Evolutionary conservation across 1,140 invertebrate genomes (phyloP).

Genomic region (Drosophila tropicalis): DNA sequence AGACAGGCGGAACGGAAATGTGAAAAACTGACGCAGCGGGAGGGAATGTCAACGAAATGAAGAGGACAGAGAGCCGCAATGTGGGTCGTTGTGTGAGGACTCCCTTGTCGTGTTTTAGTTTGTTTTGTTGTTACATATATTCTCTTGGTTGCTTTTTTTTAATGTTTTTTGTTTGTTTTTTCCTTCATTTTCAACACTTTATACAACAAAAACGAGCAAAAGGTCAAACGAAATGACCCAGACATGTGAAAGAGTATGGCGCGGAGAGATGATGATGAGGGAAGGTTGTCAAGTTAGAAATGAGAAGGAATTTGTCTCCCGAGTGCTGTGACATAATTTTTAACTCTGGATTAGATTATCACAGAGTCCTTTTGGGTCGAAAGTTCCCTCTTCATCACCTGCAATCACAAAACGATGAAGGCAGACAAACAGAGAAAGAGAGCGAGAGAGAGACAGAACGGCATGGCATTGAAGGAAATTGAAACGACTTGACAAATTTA

Average conservation of each 20-base stretch:
- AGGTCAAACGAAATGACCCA: slow-evolving; percentile 43
- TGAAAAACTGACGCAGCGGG: slow-evolving; percentile 35
- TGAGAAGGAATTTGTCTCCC: slow-evolving; percentile 7
- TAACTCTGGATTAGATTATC: slow-evolving; percentile 13
- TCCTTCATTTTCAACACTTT: slow-evolving; percentile 37
- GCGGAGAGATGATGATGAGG: background rate
- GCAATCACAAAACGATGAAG: background rate
- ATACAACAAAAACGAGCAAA: slow-evolving; percentile 28
- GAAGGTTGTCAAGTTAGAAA: slow-evolving; percentile 12
- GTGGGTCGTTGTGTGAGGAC: slow-evolving; percentile 33
- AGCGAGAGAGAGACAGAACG: too few species aligned
- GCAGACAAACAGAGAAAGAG: background rate
- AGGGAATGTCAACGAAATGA: slow-evolving; percentile 39
- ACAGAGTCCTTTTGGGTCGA: slow-evolving; percentile 8
- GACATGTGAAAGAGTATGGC: slow-evolving; percentile 5
- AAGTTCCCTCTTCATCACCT: slow-evolving; percentile 28
- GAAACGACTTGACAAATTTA: background rate
- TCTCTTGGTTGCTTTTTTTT: background rate
- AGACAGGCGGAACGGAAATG: slow-evolving; percentile 29
- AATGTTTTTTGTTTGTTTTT: slow-evolving; percentile 14
- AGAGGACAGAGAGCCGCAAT: slow-evolving; percentile 11
- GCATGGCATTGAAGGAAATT: background rate
- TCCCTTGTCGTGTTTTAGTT: slow-evolving; percentile 19
- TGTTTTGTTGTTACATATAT: slow-evolving; percentile 9
- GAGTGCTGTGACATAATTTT: slow-evolving; percentile 28